phyloP scores from a whole-genome alignment of 2,797 vertebrate genomes.

The Pseudocheirus occidentalis region DNA sequence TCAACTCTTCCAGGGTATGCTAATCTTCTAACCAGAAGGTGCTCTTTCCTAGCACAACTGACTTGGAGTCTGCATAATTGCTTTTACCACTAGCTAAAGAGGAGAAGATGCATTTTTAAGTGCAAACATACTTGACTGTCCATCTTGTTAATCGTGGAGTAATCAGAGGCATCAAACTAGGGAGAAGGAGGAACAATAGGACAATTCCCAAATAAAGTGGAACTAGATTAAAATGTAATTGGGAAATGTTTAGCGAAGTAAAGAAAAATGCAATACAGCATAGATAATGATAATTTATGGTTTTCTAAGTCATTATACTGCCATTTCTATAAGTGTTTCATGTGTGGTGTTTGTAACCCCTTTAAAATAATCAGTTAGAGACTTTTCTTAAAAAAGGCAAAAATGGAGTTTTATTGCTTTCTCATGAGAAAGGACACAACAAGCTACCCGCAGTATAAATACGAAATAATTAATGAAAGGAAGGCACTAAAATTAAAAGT shows the following conservation, averaged over 20 bases:
- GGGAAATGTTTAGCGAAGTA: neutral
- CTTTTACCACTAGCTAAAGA: neutral
- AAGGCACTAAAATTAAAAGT: neutral
- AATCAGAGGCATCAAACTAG: neutral
- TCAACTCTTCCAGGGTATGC: neutral
- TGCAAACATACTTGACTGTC: neutral
- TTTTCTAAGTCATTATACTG: neutral
- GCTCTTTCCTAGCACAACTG: neutral
- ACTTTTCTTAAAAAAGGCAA: no score
- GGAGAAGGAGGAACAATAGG: neutral
- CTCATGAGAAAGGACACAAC: no score
- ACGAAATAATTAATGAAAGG: neutral
- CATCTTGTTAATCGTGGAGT: conserved; percentile 3
- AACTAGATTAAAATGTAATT: neutral
- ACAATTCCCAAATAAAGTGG: neutral
- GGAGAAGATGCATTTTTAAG: conserved; percentile 4
- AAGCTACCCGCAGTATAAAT: neutral
- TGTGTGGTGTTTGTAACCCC: no score
- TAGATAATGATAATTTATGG: neutral
- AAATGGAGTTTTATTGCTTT: no score
- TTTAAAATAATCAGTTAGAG: no score
- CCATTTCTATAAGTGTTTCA: neutral
- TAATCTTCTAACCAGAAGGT: neutral
- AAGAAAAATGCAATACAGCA: neutral
- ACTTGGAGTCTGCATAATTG: neutral